Percentiles rank a stretch among this genome's conserved stretches.
phyloP scores from a whole-genome alignment of 2,888 invertebrate species.

The Drosophila anceps region DNA sequence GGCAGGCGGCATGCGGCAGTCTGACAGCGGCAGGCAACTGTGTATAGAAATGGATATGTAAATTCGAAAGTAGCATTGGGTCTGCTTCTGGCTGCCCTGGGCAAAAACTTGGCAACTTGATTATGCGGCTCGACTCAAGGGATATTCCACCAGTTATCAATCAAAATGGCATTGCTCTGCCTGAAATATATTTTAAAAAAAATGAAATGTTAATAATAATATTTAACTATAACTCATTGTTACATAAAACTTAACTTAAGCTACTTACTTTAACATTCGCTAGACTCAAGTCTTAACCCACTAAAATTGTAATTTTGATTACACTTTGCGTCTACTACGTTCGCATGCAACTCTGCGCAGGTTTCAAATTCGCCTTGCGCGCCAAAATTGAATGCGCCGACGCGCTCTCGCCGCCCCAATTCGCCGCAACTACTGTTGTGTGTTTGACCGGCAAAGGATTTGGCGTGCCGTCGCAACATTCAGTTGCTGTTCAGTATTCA shows the following conservation, averaged over 20 bases:
- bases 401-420: constrained; percentile 54
- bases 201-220: too few relatives aligned
- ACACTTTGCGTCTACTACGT: constrained; percentile 36
- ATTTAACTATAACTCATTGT: neutral
- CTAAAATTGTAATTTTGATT: neutral
- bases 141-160: constrained; percentile 19
- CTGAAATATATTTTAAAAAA: neutral
- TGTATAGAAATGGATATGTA: constrained; percentile 22
- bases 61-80: constrained; percentile 16
- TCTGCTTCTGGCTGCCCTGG: constrained; percentile 30
- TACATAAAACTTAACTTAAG: neutral
- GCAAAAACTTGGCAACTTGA: constrained; percentile 50
- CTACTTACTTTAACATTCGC: neutral
- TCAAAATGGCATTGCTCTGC: neutral
- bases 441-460: constrained; percentile 69
- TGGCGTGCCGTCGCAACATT: constrained; percentile 45
- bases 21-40: constrained; percentile 17
- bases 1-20: neutral
- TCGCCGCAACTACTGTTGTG: constrained; percentile 59
- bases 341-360: constrained; percentile 51
- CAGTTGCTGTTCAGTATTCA: constrained; percentile 65
- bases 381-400: constrained; percentile 62
- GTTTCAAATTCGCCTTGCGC: constrained; percentile 47
- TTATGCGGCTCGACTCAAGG: constrained; percentile 48
- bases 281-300: neutral